Percentiles rank a stretch among this genome's conserved stretches.
These are phyloP conservation scores for Anser cygnoides DNA, from an alignment of 2,113 vertebrate genomes.

Conservation along the genomic window DNA sequence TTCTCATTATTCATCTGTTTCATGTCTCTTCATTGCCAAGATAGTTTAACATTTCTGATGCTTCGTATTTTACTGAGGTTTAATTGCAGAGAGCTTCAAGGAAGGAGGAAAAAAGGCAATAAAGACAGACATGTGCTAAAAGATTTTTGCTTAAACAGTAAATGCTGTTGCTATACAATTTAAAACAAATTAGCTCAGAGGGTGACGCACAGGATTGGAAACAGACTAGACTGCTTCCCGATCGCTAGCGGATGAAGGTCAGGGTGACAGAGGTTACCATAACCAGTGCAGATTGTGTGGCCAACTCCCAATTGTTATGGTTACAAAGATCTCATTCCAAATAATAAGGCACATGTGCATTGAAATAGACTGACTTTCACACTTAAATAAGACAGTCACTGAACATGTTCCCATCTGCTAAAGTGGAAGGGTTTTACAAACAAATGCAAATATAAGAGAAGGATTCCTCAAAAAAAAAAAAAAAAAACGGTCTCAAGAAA, in stretches of 20 bases:
- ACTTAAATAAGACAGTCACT: background rate
- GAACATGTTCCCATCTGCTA: background rate
- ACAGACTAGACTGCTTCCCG: background rate
- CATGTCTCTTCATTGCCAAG: slow-evolving; percentile 44
- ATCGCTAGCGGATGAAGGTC: background rate
- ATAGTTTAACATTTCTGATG: slow-evolving; percentile 10
- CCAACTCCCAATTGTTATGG: background rate
- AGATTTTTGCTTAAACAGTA: slow-evolving; percentile 18
- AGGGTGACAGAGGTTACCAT: background rate
- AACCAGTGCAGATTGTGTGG: background rate
- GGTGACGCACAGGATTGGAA: background rate
- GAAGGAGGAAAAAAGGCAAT: background rate
- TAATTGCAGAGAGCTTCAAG: slow-evolving; percentile 62
- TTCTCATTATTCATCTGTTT: slow-evolving; percentile 67
- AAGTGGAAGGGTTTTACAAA: background rate
- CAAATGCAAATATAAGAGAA: background rate
- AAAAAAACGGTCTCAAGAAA: background rate
- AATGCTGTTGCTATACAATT: background rate
- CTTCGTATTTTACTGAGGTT: slow-evolving; percentile 54
- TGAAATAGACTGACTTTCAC: background rate
- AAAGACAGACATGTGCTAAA: background rate
- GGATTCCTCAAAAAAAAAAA: background rate
- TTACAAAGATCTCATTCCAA: background rate
- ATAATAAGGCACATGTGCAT: background rate
- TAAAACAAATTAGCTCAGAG: background rate